Evolutionary conservation across 2,888 invertebrate species (phyloP), one percentile per base, ranked within the genome.

Genomic region (Vanessa cardui): DNA sequence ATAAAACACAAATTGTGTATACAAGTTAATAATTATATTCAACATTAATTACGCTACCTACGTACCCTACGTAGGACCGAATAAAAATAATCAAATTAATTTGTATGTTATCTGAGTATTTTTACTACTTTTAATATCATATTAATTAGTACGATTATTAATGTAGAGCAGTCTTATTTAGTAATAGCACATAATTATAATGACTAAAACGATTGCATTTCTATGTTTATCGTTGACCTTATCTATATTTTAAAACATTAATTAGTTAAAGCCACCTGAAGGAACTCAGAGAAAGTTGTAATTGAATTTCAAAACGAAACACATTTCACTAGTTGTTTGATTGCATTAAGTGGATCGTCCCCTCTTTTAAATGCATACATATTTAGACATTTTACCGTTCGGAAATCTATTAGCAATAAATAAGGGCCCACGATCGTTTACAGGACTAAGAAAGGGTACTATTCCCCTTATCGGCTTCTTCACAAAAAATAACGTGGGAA

Each of bases 401-500:
- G 84, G 79, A 88, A 87, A 89, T 89, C 88, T 90, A 91, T 91
- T 88, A 89, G 88, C 86, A 87, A 89, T 90, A 90, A 90, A 91
- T 90, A 90, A 89, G 83, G 86, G 82, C 82, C 85, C 82, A 83
- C 87, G 84, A 86, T 86, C 87, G 85, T 85, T 87, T 84, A 83
- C 83, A 83, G 82, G 82, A 82, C 85, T 84, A 85, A 88, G 87
- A 89, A 91, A 91, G 91, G 92, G 91, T 90, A 84, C 84, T 82
- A 85, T 86, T 89, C 90, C 91, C 90, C 89, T 91, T 90, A 92
- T 90, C 90, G 87, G 79, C 81, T 84, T 81, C 82, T 83, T 83
- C 80, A 90, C 87, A 90, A 90, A 90, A 90, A 90, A 87, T 84
- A 89, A 86, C 90, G 92, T 92, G 92, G 90, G 92, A 92, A 92